A percentile compares a stretch with the other conserved stretches of the same genome.
phyloP scores from a whole-genome alignment of 2,797 vertebrate species.

The Hoplostethus mediterraneus region DNA sequence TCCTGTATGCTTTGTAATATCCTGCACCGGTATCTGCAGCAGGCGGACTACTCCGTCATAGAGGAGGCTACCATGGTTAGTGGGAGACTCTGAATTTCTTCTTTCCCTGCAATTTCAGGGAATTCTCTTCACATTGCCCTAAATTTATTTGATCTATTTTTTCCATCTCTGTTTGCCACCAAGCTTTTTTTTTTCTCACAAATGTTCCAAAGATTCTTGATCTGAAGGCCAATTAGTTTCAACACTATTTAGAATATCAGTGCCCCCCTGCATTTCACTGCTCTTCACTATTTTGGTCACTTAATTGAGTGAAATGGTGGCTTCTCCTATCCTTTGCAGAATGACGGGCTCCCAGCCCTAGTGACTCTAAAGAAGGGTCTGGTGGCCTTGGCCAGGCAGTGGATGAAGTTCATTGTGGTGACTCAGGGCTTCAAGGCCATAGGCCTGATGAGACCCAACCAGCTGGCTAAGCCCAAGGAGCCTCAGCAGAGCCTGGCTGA shows the following conservation, averaged over 20 bases:
- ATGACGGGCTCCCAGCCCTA: constrained; percentile 95
- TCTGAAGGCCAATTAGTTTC: background rate
- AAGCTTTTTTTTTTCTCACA: too few relatives aligned
- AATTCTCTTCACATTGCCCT: background rate
- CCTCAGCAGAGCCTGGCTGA: constrained; percentile 79
- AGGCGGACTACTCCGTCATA: constrained; percentile 95
- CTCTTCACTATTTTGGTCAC: constrained; percentile 12
- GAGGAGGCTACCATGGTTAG: constrained; percentile 98
- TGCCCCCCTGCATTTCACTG: background rate
- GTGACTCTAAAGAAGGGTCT: constrained; percentile 98
- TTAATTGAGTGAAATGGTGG: background rate
- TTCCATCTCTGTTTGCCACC: too few relatives aligned
- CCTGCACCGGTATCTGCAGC: constrained; percentile 96
- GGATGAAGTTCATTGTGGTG: constrained; percentile 99
- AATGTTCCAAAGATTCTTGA: too few relatives aligned
- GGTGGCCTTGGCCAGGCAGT: constrained; percentile 96
- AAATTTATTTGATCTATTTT: too few relatives aligned
- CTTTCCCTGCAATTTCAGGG: background rate
- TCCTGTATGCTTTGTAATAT: constrained; percentile 98
- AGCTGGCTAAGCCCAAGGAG: constrained; percentile 88
- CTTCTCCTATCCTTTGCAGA: constrained; percentile 77
- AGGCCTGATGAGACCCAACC: constrained; percentile 90
- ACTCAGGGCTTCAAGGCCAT: constrained; percentile 98
- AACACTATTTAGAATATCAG: constrained; percentile 1
- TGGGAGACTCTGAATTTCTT: background rate